Evolutionary conservation across 2,797 vertebrate species (phyloP).

Genomic region (Dryobates pubescens): DNA sequence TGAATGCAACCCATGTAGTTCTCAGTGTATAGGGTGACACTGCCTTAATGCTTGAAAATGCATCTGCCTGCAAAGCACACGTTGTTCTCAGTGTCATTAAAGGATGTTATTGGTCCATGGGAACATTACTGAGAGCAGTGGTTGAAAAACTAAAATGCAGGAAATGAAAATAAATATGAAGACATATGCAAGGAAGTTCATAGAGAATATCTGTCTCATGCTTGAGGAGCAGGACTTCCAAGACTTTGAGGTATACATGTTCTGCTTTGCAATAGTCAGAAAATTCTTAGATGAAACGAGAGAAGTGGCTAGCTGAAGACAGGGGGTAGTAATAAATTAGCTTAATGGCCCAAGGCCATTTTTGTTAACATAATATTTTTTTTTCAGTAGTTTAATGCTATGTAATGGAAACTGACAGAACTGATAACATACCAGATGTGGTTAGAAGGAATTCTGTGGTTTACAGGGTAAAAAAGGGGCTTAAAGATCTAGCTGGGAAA

Average conservation of each 20-base stretch:
- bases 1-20: not conserved
- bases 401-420: not conserved
- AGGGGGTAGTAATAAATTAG: not conserved
- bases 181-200: not conserved
- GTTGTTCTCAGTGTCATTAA: not conserved
- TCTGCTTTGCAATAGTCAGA: not conserved
- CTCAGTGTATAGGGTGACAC: not conserved
- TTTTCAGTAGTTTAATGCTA: not conserved
- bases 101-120: not conserved
- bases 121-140: not conserved
- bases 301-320: not conserved
- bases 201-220: not conserved
- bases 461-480: not conserved
- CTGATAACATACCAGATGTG: not conserved
- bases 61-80: not conserved
- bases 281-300: not conserved
- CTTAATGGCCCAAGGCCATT: not conserved
- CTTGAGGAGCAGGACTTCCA: not conserved
- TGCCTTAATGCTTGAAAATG: not conserved
- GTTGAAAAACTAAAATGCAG: not conserved
- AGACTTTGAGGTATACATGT: not conserved
- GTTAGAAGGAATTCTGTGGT: slow-evolving; percentile 21
- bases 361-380: not conserved
- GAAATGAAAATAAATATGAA: not conserved
- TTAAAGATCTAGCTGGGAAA: not conserved